phyloP scores from a whole-genome alignment of 2,797 vertebrate species.

The Myiotriccus ornatus region DNA sequence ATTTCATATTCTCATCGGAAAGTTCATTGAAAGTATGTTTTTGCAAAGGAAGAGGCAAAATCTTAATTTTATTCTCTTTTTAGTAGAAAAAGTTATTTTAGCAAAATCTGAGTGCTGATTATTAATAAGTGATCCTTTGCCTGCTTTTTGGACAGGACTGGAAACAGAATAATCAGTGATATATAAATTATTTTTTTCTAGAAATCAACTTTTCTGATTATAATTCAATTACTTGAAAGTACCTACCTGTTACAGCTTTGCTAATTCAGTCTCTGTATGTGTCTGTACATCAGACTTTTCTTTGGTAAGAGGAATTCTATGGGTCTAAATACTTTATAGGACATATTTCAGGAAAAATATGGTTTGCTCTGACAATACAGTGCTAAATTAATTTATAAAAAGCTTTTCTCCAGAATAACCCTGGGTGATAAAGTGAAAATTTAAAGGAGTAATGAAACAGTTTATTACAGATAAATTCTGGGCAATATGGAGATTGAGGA shows the following conservation, averaged over 20 bases:
- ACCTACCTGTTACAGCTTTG: neutral
- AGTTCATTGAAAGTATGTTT: neutral
- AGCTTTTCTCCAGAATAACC: neutral
- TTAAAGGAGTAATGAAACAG: neutral
- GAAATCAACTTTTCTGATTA: neutral
- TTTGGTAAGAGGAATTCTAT: neutral
- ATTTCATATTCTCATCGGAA: neutral
- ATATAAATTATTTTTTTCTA: neutral
- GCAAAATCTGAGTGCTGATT: neutral
- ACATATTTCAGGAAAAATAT: neutral
- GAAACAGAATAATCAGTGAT: neutral
- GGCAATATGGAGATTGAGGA: neutral
- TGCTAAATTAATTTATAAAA: neutral
- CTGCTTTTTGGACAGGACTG: neutral
- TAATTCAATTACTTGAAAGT: neutral
- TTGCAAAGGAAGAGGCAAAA: neutral
- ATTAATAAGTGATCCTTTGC: neutral
- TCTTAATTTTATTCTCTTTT: neutral
- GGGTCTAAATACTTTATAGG: neutral
- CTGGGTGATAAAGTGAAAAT: neutral
- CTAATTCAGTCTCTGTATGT: neutral
- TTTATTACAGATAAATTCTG: neutral
- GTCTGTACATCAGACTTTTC: neutral
- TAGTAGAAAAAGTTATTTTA: neutral
- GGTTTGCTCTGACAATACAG: neutral